Conservation (phyloP, 2,113 vertebrate genomes). For the Chloropsis cyanopogon region DNA sequence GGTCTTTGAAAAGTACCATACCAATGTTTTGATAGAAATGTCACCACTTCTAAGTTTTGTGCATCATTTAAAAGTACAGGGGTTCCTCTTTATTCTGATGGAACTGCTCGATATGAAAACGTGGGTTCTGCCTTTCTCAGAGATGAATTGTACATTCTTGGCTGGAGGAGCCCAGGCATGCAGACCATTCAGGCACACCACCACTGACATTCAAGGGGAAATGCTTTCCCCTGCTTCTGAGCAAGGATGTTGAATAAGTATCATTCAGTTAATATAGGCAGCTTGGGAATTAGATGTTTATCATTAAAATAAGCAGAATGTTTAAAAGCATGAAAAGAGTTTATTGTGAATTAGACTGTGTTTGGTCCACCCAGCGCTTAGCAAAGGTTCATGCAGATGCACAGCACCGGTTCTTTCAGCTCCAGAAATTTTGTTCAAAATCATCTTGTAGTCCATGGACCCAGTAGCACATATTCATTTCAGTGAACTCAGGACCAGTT, state of each 20-base stretch:
- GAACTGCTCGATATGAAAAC: background rate
- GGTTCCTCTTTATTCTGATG: background rate
- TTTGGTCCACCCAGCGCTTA: background rate
- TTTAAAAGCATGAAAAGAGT: conserved; percentile 24
- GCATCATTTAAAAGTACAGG: background rate
- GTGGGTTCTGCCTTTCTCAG: background rate
- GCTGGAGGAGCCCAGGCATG: background rate
- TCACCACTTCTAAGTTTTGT: background rate
- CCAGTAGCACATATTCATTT: background rate
- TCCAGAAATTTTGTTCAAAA: background rate
- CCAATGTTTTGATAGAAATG: background rate
- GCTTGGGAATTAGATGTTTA: conserved; percentile 22
- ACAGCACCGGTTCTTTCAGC: background rate
- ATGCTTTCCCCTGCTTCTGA: background rate
- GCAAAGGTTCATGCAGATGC: background rate
- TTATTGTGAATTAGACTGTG: background rate
- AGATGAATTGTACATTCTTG: background rate
- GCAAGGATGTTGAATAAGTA: background rate
- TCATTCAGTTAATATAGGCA: background rate
- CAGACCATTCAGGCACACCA: background rate
- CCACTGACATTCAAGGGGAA: background rate
- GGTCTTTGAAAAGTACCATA: background rate
- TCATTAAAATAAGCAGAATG: conserved; percentile 24
- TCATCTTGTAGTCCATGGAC: background rate
- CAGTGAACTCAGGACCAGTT: background rate